Percentiles rank a stretch among this genome's conserved stretches.
These are phyloP conservation scores for Aptenodytes patagonicus DNA, from an alignment of 2,113 vertebrate genomes.

Conservation along the genomic window DNA sequence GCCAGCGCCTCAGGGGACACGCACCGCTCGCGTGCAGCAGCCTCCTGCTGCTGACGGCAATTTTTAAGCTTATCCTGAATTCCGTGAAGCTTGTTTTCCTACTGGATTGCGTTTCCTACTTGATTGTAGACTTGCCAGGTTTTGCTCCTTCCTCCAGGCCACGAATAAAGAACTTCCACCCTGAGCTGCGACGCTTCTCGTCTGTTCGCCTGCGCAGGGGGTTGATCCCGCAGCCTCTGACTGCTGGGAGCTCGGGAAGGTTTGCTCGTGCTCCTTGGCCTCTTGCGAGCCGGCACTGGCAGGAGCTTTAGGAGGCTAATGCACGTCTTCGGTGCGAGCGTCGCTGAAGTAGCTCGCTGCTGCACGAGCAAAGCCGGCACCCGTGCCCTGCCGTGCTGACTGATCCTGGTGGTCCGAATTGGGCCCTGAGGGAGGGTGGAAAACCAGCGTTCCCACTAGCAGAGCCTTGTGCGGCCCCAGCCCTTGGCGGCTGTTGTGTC, in stretches of 20 bases:
- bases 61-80: neutral
- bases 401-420: accelerated
- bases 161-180: conserved; percentile 4
- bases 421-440: neutral
- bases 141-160: conserved; percentile 4
- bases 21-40: accelerated
- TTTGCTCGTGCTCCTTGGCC: no score
- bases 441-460: neutral
- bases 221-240: neutral
- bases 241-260: neutral
- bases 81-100: neutral
- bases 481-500: no score
- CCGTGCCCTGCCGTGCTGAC: neutral
- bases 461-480: neutral
- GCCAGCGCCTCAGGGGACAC: accelerated
- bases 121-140: neutral
- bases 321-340: neutral
- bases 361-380: neutral
- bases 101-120: neutral
- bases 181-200: neutral
- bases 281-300: accelerated
- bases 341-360: neutral
- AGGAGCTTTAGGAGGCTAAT: neutral
- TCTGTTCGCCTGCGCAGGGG: accelerated
- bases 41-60: neutral